A percentile compares a stretch with the other conserved stretches of the same genome.
These are phyloP conservation scores for Parazoanthus swiftii DNA, from an alignment of 92 coral and sea anemone genomes.

Conservation along the genomic window DNA sequence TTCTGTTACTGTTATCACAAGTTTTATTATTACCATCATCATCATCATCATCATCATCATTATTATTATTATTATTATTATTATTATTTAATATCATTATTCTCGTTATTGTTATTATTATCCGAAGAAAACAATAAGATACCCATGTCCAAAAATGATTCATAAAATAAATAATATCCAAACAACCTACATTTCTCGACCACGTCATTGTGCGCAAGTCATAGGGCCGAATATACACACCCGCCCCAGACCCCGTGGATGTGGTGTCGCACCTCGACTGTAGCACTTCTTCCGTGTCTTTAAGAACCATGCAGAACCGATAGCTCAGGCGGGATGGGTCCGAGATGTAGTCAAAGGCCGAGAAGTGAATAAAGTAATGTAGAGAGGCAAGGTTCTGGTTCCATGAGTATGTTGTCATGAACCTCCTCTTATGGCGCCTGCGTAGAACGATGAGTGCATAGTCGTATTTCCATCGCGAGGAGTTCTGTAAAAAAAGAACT, in stretches of 20 bases:
- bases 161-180: neutral
- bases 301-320: conserved; percentile 42
- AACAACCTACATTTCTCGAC: conserved; percentile 43
- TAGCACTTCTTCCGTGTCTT: conserved; percentile 38
- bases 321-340: conserved; percentile 39
- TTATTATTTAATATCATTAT: too few relatives aligned
- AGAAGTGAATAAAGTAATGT: conserved; percentile 44
- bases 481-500: neutral
- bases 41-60: too few relatives aligned
- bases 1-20: too few relatives aligned
- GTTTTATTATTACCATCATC: too few relatives aligned
- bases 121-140: too few relatives aligned
- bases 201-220: conserved; percentile 38
- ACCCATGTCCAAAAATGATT: too few relatives aligned
- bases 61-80: too few relatives aligned
- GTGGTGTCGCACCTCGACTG: conserved; percentile 41
- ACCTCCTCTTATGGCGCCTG: conserved; percentile 42
- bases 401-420: conserved; percentile 35
- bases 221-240: conserved; percentile 53
- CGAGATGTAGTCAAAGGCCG: conserved; percentile 44
- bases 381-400: conserved; percentile 23
- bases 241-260: conserved; percentile 49
- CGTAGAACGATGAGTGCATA: conserved; percentile 51
- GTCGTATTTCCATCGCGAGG: conserved; percentile 40
- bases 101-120: too few relatives aligned